Conservation (phyloP, 1,140 invertebrate genomes). For the Wiebesia pumilae region DNA sequence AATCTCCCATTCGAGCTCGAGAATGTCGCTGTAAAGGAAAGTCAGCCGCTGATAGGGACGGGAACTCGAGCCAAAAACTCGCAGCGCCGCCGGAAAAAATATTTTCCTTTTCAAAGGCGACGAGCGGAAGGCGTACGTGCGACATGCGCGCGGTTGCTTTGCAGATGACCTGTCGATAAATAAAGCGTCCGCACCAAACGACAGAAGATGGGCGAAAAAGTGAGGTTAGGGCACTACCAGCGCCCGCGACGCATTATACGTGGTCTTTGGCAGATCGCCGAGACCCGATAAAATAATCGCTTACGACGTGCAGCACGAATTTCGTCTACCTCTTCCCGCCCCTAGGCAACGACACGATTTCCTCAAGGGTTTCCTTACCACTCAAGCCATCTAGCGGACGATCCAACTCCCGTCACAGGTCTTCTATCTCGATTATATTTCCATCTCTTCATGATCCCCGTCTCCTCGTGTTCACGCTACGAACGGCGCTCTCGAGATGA, state of each 20-base stretch:
- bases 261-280: constrained; percentile 69
- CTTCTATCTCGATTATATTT: constrained; percentile 14
- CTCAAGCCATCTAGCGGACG: neutral
- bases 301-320: constrained; percentile 50
- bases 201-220: neutral
- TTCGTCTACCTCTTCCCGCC: constrained; percentile 28
- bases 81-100: constrained; percentile 25
- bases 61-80: neutral
- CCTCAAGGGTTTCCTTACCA: neutral
- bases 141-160: neutral
- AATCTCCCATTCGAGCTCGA: neutral
- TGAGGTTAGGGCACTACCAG: neutral
- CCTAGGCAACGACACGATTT: neutral
- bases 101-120: neutral
- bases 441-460: neutral
- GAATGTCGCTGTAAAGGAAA: neutral
- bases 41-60: neutral
- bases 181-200: neutral
- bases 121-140: neutral
- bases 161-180: constrained; percentile 46
- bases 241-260: constrained; percentile 1
- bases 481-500: constrained; percentile 20
- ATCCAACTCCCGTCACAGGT: too few relatives aligned
- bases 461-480: neutral
- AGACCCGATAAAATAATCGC: constrained; percentile 70